Conservation (phyloP, 2,888 invertebrate genomes). For the Eurytoma californica region DNA sequence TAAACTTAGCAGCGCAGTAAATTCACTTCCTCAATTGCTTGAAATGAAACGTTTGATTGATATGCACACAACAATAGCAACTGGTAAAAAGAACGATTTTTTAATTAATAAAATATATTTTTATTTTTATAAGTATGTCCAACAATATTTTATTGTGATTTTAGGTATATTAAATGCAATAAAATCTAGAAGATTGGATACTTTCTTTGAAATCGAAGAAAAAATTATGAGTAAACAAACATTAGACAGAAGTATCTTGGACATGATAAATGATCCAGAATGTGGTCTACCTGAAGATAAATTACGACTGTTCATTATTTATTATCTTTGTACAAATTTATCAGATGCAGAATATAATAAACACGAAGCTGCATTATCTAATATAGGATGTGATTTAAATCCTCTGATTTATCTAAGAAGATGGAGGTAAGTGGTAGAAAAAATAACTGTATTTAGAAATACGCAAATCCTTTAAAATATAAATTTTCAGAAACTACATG, state of each 20-base stretch:
- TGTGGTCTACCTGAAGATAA: constrained; percentile 94
- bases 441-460: neutral
- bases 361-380: constrained; percentile 85
- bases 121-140: constrained; percentile 7
- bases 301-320: constrained; percentile 93
- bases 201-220: constrained; percentile 98
- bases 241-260: constrained; percentile 89
- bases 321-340: constrained; percentile 90
- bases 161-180: constrained; percentile 87
- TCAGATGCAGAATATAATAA: constrained; percentile 90
- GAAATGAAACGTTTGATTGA: constrained; percentile 98
- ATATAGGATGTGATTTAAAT: constrained; percentile 90
- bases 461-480: neutral
- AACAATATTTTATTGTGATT: constrained; percentile 58
- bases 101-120: neutral
- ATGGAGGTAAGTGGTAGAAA: constrained; percentile 84
- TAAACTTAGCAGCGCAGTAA: constrained; percentile 94
- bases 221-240: constrained; percentile 94
- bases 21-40: constrained; percentile 95
- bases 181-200: constrained; percentile 93
- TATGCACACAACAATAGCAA: constrained; percentile 99
- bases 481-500: constrained; percentile 81
- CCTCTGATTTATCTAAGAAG: constrained; percentile 92
- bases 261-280: constrained; percentile 89
- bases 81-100: constrained; percentile 77